Base-by-base conservation (phyloP, 1,140 invertebrate species). In the Neuroterus valhalla region DNA sequence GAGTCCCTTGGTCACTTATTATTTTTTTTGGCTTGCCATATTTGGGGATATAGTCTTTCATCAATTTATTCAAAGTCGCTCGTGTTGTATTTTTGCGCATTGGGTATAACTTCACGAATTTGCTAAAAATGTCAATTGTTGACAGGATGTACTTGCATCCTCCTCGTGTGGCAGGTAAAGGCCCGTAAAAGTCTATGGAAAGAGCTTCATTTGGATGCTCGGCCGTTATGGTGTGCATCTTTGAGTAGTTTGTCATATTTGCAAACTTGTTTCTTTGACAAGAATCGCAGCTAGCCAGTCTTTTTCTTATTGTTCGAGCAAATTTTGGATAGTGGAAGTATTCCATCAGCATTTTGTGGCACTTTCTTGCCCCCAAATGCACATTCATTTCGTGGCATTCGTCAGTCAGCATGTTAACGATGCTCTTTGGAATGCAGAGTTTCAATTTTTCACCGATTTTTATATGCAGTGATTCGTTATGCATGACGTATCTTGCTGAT, bases 121-220 rank as follows among this genome's bases (percentile, higher is more conserved):
- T n/a, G n/a, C n/a, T n/a, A n/a, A n/a, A n/a, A 85, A 68, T 66
- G 68, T 87, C 85, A 3, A 86, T 82, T n/a, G 84, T 79, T 0
- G 85, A 82, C 19, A 87, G 71, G 12, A 88, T 81, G 62, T 85
- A 85, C 2, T 26, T 68, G 8, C 69, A 17, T 4, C 83, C 77
- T 17, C 70, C 78, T 17, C 66, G 74, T 0, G 78, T 71, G 17
- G 62, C 66, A 11, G 83, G 83, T 17, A 87, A 55, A 0, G 83
- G 85, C n/a, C 86, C 85, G 74, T 77, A 85, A 68, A 76, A 83
- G 69, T 88, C 84, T 0, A 81, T 77, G 31, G 83, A 81, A 1
- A 88, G 77, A 10, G 86, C 19, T 5, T 87, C 85, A 0, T 78
- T 76, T 11, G 81, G 77, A 44, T 78, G 50, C 23, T 74, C 43